These are phyloP conservation scores for Hipposideros larvatus DNA, from an alignment of 2,797 vertebrate genomes.

Conservation along the genomic window DNA sequence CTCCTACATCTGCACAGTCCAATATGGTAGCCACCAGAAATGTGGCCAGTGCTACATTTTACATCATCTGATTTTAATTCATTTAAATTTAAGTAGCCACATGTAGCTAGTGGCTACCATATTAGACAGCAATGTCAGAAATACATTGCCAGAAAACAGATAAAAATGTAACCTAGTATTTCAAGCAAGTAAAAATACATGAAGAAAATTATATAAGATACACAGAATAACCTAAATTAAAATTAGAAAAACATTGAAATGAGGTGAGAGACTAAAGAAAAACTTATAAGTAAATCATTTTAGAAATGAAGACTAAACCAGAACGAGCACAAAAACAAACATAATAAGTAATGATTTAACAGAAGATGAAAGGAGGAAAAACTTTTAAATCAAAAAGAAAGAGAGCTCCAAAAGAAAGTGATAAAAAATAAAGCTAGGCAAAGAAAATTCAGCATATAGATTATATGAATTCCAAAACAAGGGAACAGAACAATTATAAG, in stretches of 20 bases:
- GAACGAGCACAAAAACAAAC: background rate
- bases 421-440: background rate
- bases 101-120: background rate
- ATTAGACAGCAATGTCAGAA: background rate
- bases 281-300: background rate
- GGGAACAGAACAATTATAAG: background rate
- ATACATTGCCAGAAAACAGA: background rate
- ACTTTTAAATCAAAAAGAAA: background rate
- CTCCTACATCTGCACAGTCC: background rate
- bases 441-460: background rate
- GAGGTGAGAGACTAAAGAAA: background rate
- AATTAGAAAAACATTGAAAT: background rate
- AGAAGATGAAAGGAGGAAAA: background rate
- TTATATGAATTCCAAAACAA: background rate
- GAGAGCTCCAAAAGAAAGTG: background rate
- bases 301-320: background rate
- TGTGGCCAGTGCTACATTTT: background rate
- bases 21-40: background rate
- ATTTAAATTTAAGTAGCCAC: background rate
- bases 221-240: background rate
- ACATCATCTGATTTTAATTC: background rate
- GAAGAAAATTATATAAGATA: background rate
- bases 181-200: background rate
- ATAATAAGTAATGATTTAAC: background rate
- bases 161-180: constrained; percentile 9